Base-by-base conservation (phyloP, 2,888 invertebrate genomes). In the Clusia tigrina region DNA sequence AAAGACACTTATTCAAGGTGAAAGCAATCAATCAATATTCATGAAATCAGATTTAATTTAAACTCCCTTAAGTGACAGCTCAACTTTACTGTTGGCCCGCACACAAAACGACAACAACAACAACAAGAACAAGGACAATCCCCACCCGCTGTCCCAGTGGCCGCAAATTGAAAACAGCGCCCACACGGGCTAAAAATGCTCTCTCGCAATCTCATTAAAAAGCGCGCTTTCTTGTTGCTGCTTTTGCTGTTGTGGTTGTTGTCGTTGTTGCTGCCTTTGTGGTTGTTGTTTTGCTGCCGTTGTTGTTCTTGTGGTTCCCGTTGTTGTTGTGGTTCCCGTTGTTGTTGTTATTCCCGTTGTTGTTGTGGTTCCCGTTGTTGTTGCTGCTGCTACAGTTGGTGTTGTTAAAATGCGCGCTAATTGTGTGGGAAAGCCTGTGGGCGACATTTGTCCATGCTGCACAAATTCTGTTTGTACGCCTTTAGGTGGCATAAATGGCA, bases 21-120 rank as follows among this genome's bases (percentile, higher is more conserved):
- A 75, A 75, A 75, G 76, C 75, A 75, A 75, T 75, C 75, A 75
- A 75, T 75, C 75, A 75, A 75, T 75, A 75, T 75, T 75, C 75
- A 75, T 75, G 75, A 75, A 75, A 75, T 75, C 75, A 58, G 63
- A 63, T 64, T 66, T 64, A 66, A 66, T 63, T 66, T 59, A 48
- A 64, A 63, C 54, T 57, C 62, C 53, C 48, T 59, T 32, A 37
- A 54, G 63, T 60, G 55, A 51, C 26, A 56, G n/a, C 55, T 17
- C 46, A 61, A 12, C 38, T n/a, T 25, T 53, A 5, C 10, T 25
- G 24, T 53, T 6, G 24, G 24, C n/a, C 25, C 5, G 25, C 25
- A 58, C 22, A 51, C 38, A 24, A 48, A 48, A 10, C 42, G n/a
- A 3, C n/a, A 10, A 42, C 9, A 48, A 20, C 20, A 20, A n/a